phyloP scores from a whole-genome alignment of 2,888 invertebrate species.

The Andrena flavipes region DNA sequence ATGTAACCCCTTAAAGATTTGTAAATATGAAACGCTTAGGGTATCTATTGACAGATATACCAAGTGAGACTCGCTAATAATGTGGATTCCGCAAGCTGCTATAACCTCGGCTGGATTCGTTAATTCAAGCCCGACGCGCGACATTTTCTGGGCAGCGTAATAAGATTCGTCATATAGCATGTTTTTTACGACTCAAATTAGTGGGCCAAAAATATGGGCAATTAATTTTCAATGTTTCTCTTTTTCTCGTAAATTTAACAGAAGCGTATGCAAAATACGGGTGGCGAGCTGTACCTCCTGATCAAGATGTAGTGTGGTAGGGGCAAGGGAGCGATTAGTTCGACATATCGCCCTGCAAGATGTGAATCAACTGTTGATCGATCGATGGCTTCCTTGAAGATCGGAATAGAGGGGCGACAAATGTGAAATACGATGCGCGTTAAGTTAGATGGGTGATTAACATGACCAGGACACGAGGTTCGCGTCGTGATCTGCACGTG shows the following conservation, averaged over 20 bases:
- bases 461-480: conserved; percentile 59
- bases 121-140: conserved; percentile 12
- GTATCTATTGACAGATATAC: too few species aligned
- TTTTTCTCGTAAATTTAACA: conserved; percentile 11
- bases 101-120: conserved; percentile 33
- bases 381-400: conserved; percentile 42
- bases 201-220: conserved; percentile 45
- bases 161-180: conserved; percentile 46
- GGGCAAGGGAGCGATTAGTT: conserved; percentile 35
- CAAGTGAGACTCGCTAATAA: not conserved
- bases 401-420: conserved; percentile 36
- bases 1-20: too few species aligned
- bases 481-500: conserved; percentile 52
- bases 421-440: conserved; percentile 73
- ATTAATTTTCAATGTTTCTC: conserved; percentile 15
- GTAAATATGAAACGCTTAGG: too few species aligned
- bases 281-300: not conserved
- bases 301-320: not conserved
- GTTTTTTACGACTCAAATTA: conserved; percentile 53
- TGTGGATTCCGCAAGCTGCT: not conserved
- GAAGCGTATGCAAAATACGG: conserved; percentile 6
- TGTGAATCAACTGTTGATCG: conserved; percentile 40
- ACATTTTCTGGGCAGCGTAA: conserved; percentile 43
- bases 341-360: not conserved
- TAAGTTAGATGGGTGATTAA: conserved; percentile 70